These are phyloP conservation scores for Loxodonta africana DNA, from an alignment of 2,113 vertebrate species.

Conservation along the genomic window DNA sequence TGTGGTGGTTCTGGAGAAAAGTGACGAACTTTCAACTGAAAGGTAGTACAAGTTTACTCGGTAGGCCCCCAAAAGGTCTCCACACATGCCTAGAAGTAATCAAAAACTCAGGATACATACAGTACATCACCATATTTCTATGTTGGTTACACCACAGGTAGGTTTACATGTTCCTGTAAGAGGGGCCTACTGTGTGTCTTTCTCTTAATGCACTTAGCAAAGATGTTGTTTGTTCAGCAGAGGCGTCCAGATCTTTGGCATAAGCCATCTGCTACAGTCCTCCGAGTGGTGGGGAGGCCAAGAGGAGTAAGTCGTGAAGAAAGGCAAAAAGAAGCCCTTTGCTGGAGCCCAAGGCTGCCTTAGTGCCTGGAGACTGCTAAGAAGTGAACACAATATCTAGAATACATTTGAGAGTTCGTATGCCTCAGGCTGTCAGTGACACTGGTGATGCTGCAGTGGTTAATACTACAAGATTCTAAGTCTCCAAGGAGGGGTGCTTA, in stretches of 20 bases:
- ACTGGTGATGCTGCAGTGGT: rapidly evolving
- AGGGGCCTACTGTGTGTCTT: background rate
- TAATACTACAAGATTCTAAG: too few relatives aligned
- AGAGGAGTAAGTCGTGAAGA: background rate
- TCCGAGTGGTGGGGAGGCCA: background rate
- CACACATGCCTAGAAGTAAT: background rate
- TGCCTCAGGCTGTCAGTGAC: background rate
- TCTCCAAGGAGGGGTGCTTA: rapidly evolving
- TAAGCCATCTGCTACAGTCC: background rate
- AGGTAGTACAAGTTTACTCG: background rate
- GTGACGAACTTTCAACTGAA: background rate
- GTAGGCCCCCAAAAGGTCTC: background rate
- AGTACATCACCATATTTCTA: rapidly evolving
- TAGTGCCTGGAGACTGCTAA: background rate
- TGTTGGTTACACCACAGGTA: too few relatives aligned
- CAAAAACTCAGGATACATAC: background rate
- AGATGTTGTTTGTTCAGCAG: background rate
- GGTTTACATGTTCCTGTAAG: background rate
- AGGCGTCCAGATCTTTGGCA: background rate
- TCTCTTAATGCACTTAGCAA: background rate
- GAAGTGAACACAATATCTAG: background rate
- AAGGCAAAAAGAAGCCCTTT: background rate
- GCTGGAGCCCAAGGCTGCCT: background rate
- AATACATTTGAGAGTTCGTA: background rate
- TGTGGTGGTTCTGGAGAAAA: background rate